These are phyloP conservation scores for Hemicordylus capensis DNA, from an alignment of 2,113 vertebrate genomes.

Conservation along the genomic window DNA sequence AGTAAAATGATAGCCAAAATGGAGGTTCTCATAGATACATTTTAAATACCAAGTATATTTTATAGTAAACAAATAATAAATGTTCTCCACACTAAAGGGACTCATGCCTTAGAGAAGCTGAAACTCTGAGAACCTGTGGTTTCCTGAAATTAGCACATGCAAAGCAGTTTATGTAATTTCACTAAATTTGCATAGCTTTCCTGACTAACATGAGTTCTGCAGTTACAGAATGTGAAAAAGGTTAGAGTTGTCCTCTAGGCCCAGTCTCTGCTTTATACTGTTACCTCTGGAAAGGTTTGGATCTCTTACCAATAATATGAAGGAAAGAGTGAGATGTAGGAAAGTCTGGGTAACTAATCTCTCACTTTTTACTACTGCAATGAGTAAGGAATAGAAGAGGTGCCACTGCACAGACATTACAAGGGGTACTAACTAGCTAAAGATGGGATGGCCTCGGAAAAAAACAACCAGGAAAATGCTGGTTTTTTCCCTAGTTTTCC, in stretches of 20 bases:
- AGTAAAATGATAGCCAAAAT: not conserved
- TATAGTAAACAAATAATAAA: not conserved
- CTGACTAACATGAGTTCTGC: not conserved
- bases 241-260: not conserved
- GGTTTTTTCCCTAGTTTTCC: too few relatives aligned
- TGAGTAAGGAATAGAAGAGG: too few relatives aligned
- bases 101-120: not conserved
- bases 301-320: not conserved
- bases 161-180: not conserved
- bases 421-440: too few relatives aligned
- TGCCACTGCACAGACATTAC: too few relatives aligned
- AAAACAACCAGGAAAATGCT: too few relatives aligned
- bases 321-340: not conserved
- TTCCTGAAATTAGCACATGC: not conserved
- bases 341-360: not conserved
- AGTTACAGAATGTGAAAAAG: not conserved
- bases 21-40: not conserved
- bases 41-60: not conserved
- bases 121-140: not conserved
- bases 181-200: not conserved
- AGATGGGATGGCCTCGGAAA: too few relatives aligned
- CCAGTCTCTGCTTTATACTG: not conserved
- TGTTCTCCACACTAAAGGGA: not conserved
- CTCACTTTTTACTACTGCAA: not conserved
- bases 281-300: not conserved